phyloP scores from a whole-genome alignment of 2,797 vertebrate species.

The Antrozous pallidus region DNA sequence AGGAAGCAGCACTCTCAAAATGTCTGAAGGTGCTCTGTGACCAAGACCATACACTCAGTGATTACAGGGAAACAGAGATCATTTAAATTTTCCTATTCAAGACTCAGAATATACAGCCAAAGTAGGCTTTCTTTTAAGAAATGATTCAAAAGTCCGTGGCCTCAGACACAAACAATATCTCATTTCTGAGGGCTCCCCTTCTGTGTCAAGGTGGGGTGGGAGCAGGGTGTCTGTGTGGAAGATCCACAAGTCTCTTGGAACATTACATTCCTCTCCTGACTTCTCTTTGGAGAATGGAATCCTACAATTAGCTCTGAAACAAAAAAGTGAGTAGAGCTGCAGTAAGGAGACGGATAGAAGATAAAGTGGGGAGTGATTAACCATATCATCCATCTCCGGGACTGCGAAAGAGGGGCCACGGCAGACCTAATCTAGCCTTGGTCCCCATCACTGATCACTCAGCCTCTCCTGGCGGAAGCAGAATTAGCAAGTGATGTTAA shows the following conservation, averaged over 20 bases:
- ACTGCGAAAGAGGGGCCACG: background rate
- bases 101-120: background rate
- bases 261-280: background rate
- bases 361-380: background rate
- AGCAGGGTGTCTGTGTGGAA: fast-evolving
- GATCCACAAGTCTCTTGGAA: background rate
- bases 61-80: background rate
- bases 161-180: background rate
- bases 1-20: background rate
- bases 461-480: background rate
- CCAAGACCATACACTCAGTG: fast-evolving
- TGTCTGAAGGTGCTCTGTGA: fast-evolving
- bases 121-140: background rate
- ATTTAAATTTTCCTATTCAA: background rate
- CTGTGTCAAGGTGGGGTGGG: background rate
- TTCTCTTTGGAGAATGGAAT: background rate
- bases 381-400: background rate
- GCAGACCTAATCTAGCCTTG: background rate
- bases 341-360: background rate
- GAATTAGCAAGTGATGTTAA: background rate
- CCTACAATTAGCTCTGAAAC: background rate
- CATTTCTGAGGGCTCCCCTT: background rate
- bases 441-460: background rate
- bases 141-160: background rate
- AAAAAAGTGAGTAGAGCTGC: background rate